Percentiles rank a stretch among this genome's conserved stretches.
Conservation (phyloP, 2,113 vertebrate species). For the Cisticola juncidis region DNA sequence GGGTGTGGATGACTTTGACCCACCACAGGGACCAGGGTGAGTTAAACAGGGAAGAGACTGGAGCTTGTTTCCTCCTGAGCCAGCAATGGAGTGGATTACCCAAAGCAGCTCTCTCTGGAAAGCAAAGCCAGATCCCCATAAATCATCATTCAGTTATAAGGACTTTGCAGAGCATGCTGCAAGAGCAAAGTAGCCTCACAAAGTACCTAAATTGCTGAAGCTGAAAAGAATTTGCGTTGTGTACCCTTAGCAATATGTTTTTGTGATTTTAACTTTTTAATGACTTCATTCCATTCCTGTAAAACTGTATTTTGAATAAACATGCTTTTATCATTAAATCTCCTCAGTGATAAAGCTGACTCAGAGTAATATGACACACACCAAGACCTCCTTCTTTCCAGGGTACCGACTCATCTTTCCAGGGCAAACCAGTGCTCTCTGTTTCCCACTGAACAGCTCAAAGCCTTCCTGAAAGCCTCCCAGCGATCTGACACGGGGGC, state of each 20-base stretch:
- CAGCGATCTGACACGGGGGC: background rate
- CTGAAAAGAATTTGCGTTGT: background rate
- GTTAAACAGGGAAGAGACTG: background rate
- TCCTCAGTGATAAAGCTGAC: conserved; percentile 47
- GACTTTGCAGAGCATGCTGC: background rate
- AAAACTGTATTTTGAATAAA: conserved; percentile 50
- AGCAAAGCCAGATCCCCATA: background rate
- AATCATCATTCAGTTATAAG: background rate
- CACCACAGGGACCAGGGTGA: background rate
- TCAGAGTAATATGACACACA: conserved; percentile 51
- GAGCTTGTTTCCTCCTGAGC: background rate
- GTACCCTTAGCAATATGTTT: background rate
- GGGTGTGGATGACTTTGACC: background rate
- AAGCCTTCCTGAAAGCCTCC: conserved; percentile 6
- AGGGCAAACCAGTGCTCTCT: background rate
- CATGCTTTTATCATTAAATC: conserved; percentile 57
- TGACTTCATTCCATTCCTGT: conserved; percentile 7
- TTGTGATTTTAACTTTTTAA: conserved; percentile 17
- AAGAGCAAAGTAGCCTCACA: background rate
- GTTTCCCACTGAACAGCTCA: conserved; percentile 17
- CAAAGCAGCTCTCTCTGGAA: background rate
- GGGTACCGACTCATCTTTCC: conserved; percentile 5
- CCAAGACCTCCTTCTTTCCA: conserved; percentile 27
- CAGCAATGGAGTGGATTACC: background rate
- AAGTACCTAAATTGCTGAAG: background rate